phyloP scores from a whole-genome alignment of 2,888 invertebrate genomes.

The Drosophila demipolita region DNA sequence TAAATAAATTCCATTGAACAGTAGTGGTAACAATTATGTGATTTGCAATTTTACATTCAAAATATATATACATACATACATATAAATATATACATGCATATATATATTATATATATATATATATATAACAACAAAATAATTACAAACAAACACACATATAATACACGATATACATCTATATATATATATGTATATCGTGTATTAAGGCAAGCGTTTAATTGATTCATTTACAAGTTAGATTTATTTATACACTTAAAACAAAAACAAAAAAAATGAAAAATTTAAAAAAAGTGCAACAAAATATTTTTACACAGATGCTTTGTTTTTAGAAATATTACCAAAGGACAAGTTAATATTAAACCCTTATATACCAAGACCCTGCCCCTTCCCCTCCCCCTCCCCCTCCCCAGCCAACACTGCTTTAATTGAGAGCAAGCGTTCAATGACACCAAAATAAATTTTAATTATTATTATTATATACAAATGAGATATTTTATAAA shows the following conservation, averaged over 20 bases:
- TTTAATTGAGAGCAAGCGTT: constrained; percentile 38
- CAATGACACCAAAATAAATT: constrained; percentile 78
- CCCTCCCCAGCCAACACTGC: background rate
- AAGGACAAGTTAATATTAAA: constrained; percentile 39
- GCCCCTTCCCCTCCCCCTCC: constrained; percentile 22
- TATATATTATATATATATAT: constrained; percentile 31
- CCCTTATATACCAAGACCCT: constrained; percentile 24
- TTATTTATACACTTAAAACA: constrained; percentile 72
- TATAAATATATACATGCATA: constrained; percentile 46
- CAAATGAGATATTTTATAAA: constrained; percentile 69
- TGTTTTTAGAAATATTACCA: constrained; percentile 55
- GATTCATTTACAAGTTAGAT: constrained; percentile 76
- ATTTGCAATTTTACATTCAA: constrained; percentile 81
- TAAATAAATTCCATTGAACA: constrained; percentile 71
- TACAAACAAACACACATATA: constrained; percentile 48
- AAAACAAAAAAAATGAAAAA: constrained; percentile 31
- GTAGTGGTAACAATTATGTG: constrained; percentile 82
- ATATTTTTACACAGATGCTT: constrained; percentile 74
- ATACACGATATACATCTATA: background rate
- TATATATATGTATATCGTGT: constrained; percentile 56
- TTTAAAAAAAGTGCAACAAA: constrained; percentile 40
- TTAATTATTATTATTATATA: constrained; percentile 80
- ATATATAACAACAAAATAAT: constrained; percentile 46
- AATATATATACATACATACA: constrained; percentile 58
- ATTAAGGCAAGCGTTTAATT: constrained; percentile 76